Conservation (phyloP, 2,797 vertebrate species). For the Falco columbarius region DNA sequence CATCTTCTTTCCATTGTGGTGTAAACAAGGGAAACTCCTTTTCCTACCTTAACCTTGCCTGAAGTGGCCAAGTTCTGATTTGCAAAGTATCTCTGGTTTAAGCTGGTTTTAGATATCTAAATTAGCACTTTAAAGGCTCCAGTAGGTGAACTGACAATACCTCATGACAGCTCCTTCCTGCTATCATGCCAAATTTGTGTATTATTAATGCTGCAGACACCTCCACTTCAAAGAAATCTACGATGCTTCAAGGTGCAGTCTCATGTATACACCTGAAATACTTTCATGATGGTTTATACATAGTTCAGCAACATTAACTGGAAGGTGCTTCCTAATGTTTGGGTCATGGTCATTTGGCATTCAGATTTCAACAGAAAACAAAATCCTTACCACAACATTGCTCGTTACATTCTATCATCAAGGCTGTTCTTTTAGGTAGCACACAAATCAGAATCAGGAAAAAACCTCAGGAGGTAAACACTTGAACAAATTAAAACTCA, state of each 20-base stretch:
- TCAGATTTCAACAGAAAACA: neutral
- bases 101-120: neutral
- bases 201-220: constrained; percentile 9
- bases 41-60: neutral
- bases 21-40: neutral
- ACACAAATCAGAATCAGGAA: neutral
- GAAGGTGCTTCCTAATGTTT: neutral
- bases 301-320: neutral
- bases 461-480: neutral
- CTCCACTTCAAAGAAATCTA: constrained; percentile 8
- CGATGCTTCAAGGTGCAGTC: neutral
- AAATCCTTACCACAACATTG: neutral
- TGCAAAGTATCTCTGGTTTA: neutral
- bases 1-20: neutral
- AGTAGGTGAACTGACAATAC: neutral
- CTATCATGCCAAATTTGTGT: neutral
- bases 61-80: neutral
- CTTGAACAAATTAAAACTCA: neutral
- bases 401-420: neutral
- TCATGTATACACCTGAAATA: neutral
- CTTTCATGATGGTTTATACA: neutral
- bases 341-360: neutral
- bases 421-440: neutral
- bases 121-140: constrained; percentile 38
- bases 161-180: neutral